These are phyloP conservation scores for Rhizoglyphus robini DNA, from an alignment of 1,140 invertebrate species.

Conservation along the genomic window DNA sequence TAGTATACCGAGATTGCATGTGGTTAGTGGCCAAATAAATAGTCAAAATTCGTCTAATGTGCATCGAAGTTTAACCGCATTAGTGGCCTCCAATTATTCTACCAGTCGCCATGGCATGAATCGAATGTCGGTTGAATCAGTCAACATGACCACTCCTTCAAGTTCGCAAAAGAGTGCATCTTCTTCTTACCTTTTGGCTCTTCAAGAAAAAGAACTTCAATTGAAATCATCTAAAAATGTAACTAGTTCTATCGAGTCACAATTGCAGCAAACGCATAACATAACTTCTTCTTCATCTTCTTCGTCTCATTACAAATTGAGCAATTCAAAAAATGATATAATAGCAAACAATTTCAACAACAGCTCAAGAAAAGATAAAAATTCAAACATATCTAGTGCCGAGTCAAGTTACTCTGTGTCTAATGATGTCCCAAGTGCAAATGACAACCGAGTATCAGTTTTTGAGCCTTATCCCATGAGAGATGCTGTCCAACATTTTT, in stretches of 20 bases:
- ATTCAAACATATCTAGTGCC: background rate
- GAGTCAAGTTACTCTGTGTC: background rate
- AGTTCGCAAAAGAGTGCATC: constrained; percentile 23
- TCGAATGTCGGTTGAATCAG: constrained; percentile 16
- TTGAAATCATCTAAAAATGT: constrained; percentile 21
- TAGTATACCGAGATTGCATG: constrained; percentile 19
- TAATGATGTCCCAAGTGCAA: background rate
- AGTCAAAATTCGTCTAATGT: constrained; percentile 13
- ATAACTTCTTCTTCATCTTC: constrained; percentile 4
- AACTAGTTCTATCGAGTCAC: constrained; percentile 17
- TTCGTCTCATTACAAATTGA: constrained; percentile 21
- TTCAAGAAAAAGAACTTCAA: constrained; percentile 18
- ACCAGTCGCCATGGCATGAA: constrained; percentile 16
- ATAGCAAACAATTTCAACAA: constrained; percentile 7
- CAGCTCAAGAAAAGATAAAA: background rate
- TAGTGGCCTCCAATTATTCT: background rate
- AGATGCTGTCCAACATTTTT: constrained; percentile 82
- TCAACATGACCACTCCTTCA: background rate
- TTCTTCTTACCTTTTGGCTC: constrained; percentile 18
- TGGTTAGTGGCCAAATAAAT: background rate
- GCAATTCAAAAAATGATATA: constrained; percentile 12
- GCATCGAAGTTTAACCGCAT: constrained; percentile 18
- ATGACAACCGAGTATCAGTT: background rate
- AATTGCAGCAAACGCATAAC: constrained; percentile 9
- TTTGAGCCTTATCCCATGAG: constrained; percentile 61